phyloP scores from a whole-genome alignment of 1,140 invertebrate species.

The Diachasmimorpha longicaudata region DNA sequence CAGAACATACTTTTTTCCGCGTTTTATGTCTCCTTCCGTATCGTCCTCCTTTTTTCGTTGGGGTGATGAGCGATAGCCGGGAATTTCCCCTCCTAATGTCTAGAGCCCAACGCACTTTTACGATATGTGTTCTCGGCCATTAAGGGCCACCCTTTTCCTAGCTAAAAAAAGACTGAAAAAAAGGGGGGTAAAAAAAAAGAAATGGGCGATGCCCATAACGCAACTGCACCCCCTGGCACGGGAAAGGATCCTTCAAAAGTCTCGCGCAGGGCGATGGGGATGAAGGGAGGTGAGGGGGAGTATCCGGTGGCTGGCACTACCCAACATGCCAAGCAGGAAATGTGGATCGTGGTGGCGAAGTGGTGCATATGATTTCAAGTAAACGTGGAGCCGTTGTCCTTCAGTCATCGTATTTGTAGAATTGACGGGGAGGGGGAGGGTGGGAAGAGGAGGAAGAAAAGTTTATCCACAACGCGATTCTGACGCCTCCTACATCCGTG shows the following conservation, averaged over 20 bases:
- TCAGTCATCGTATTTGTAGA: background rate
- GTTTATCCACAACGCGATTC: slow-evolving; percentile 22
- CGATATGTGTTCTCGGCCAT: slow-evolving; percentile 28
- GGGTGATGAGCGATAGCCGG: slow-evolving; percentile 25
- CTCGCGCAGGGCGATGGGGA: slow-evolving; percentile 19
- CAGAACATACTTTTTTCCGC: slow-evolving; percentile 15
- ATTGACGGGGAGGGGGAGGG: background rate
- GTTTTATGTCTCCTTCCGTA: slow-evolving; percentile 19
- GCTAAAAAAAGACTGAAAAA: background rate
- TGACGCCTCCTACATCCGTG: background rate
- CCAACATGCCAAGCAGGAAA: slow-evolving; percentile 35
- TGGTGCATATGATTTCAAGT: slow-evolving; percentile 46
- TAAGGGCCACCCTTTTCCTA: slow-evolving; percentile 20
- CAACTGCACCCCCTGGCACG: background rate
- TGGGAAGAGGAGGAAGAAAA: background rate
- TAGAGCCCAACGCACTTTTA: slow-evolving; percentile 26
- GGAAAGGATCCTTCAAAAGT: slow-evolving; percentile 28
- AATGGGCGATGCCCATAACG: slow-evolving; percentile 7
- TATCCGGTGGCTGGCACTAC: slow-evolving; percentile 35
- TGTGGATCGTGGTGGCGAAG: slow-evolving; percentile 43
- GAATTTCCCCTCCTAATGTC: slow-evolving; percentile 26
- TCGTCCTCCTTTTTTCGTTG: background rate
- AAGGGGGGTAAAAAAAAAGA: background rate
- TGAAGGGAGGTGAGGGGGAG: slow-evolving; percentile 27
- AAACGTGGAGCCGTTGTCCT: background rate